Conservation (phyloP, 2,888 invertebrate species). For the Acleris sparsana region DNA sequence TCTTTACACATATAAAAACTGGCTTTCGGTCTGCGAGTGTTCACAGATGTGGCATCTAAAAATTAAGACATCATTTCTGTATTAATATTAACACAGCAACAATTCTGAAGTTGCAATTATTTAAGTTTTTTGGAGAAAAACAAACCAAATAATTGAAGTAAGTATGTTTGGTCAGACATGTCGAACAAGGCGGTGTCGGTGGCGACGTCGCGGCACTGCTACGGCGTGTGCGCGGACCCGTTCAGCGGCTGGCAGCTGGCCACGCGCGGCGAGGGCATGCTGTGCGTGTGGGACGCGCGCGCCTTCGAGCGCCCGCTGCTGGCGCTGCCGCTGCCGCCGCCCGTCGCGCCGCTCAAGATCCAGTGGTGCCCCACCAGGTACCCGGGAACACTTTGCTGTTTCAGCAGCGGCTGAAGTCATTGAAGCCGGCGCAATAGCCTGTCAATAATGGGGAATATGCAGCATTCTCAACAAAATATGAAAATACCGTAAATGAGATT, state of each 20-base stretch:
- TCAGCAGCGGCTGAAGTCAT: too few species aligned
- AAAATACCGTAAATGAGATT: too few species aligned
- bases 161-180: constrained; percentile 80
- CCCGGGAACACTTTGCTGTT: background rate
- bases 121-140: background rate
- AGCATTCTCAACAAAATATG: too few species aligned
- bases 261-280: constrained; percentile 91
- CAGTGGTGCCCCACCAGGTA: constrained; percentile 95
- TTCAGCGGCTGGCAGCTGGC: constrained; percentile 91
- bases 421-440: too few species aligned
- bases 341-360: constrained; percentile 88
- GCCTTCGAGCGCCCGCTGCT: constrained; percentile 93
- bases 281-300: constrained; percentile 94
- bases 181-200: constrained; percentile 86
- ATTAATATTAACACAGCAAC: too few species aligned
- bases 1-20: too few species aligned
- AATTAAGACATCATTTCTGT: too few species aligned
- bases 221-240: constrained; percentile 91
- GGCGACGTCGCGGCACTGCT: constrained; percentile 91
- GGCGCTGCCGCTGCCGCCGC: constrained; percentile 87
- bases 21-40: too few species aligned
- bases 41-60: too few species aligned
- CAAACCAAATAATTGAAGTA: background rate
- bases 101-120: too few species aligned
- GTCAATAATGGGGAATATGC: too few species aligned